Conservation (phyloP, 2,113 vertebrate species). For the Malurus elegans region DNA sequence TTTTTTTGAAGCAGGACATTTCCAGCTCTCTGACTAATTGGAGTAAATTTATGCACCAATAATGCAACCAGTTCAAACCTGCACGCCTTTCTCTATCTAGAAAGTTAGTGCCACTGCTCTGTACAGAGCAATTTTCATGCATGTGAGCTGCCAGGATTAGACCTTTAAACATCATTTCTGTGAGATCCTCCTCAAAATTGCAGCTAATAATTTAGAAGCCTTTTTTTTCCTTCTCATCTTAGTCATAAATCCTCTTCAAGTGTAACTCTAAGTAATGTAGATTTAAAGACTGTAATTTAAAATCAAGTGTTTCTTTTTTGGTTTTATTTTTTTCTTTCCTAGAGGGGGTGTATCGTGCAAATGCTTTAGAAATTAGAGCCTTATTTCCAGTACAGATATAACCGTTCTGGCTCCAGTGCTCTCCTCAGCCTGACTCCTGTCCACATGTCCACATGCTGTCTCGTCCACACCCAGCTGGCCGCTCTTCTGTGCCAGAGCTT, state of each 20-base stretch:
- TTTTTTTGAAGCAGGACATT: not conserved
- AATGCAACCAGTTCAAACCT: not conserved
- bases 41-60: not conserved
- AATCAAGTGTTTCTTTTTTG: not conserved
- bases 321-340: not conserved
- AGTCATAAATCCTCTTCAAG: not conserved
- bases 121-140: not conserved
- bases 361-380: conserved; percentile 14
- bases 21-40: not conserved
- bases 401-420: not conserved
- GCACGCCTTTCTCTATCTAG: not conserved
- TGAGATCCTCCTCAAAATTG: not conserved
- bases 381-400: conserved; percentile 19
- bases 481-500: not conserved
- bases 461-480: conserved; percentile 24
- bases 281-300: not conserved
- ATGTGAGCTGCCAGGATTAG: not conserved
- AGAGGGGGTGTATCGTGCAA: not conserved
- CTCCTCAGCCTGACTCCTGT: conserved; percentile 14
- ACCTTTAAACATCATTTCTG: not conserved
- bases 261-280: not conserved
- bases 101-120: not conserved
- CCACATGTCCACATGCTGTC: not conserved
- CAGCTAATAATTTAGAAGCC: not conserved
- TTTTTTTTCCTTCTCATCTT: not conserved